Percentiles rank a stretch among this genome's conserved stretches.
Conservation (phyloP, 2,113 vertebrate genomes). For the Triplophysa siluroides region DNA sequence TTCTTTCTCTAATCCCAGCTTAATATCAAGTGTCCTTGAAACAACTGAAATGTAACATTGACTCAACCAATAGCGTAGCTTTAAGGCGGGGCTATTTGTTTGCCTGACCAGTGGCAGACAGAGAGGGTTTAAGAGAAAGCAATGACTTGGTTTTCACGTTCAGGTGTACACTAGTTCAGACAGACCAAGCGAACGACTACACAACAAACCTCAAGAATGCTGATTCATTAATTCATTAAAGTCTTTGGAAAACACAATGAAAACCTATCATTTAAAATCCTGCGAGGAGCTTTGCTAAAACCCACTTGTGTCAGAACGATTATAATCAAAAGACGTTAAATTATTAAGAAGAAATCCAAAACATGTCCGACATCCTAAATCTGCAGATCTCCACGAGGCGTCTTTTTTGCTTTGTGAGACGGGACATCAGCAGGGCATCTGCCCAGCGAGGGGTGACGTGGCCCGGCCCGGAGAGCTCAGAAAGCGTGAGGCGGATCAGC, state of each 20-base stretch:
- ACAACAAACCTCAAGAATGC: slow-evolving; percentile 47
- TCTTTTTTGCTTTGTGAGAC: slow-evolving; percentile 55
- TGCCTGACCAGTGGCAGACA: too few relatives aligned
- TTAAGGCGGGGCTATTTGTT: too few relatives aligned
- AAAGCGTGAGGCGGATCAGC: slow-evolving; percentile 56
- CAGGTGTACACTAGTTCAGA: slow-evolving; percentile 45
- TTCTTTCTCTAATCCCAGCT: too few relatives aligned
- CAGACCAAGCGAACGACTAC: background rate
- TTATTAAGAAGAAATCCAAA: slow-evolving; percentile 42
- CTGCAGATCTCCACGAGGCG: slow-evolving; percentile 47
- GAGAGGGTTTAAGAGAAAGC: too few relatives aligned
- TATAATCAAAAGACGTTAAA: slow-evolving; percentile 1
- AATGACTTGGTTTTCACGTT: too few relatives aligned
- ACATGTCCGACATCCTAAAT: slow-evolving; percentile 50
- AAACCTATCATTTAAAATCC: background rate
- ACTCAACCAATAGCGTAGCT: too few relatives aligned
- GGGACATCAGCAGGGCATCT: slow-evolving; percentile 37
- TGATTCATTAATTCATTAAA: slow-evolving; percentile 69
- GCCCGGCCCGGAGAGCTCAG: slow-evolving; percentile 36
- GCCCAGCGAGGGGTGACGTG: slow-evolving; percentile 37
- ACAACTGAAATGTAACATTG: too few relatives aligned
- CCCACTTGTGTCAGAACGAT: slow-evolving; percentile 2
- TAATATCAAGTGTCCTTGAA: too few relatives aligned
- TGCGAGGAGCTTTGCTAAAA: slow-evolving; percentile 29
- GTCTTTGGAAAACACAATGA: slow-evolving; percentile 1